These are phyloP conservation scores for Magallana angulata DNA, from an alignment of 1,140 invertebrate species.

Conservation along the genomic window DNA sequence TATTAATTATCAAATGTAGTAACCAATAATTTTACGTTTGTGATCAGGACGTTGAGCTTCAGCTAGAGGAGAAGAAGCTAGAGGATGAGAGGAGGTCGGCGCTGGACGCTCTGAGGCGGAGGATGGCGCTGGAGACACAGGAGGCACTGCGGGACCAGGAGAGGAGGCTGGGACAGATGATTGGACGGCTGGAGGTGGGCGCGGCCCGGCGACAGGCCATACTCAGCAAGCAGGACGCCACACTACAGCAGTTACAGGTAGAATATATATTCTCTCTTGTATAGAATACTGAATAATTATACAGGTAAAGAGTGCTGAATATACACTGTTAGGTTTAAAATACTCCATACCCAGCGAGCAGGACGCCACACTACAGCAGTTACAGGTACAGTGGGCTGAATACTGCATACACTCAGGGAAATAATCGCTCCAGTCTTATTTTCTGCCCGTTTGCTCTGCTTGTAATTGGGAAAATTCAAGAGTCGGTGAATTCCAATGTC, in stretches of 20 bases:
- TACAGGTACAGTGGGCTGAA: constrained; percentile 65
- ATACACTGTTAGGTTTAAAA: too few species aligned
- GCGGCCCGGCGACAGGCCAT: constrained; percentile 74
- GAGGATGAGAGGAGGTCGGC: constrained; percentile 66
- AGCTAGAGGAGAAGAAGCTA: constrained; percentile 65
- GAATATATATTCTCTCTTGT: background rate
- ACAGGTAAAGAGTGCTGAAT: background rate
- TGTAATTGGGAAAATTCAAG: too few species aligned
- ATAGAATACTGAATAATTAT: background rate
- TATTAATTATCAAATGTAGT: too few species aligned
- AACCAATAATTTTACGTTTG: too few species aligned
- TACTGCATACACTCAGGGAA: too few species aligned
- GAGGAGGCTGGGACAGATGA: constrained; percentile 69
- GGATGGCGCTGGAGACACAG: constrained; percentile 72
- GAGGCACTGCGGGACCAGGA: constrained; percentile 72
- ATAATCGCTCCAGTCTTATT: too few species aligned
- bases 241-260: constrained; percentile 74
- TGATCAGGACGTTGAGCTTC: constrained; percentile 63
- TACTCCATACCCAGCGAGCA: constrained; percentile 71
- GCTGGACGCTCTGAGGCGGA: constrained; percentile 63
- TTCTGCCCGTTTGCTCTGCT: too few species aligned
- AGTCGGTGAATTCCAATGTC: too few species aligned
- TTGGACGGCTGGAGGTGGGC: constrained; percentile 77
- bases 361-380: constrained; percentile 73
- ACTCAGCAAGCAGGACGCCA: constrained; percentile 74